A percentile compares a stretch with the other conserved stretches of the same genome.
These are phyloP conservation scores for Rosalia funebris DNA, from an alignment of 2,888 invertebrate genomes.

Conservation along the genomic window DNA sequence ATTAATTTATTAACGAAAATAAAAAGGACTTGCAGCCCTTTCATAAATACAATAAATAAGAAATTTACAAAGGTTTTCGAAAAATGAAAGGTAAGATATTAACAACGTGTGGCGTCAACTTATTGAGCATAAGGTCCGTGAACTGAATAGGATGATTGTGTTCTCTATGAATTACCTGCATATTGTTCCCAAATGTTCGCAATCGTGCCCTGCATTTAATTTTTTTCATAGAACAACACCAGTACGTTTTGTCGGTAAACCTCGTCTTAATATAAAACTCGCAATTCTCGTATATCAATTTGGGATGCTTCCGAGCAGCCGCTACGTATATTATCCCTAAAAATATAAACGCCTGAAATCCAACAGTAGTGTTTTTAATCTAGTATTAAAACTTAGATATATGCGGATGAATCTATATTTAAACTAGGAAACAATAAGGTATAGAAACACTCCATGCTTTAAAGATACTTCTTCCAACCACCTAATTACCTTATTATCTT, in stretches of 20 bases:
- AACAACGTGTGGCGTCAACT: constrained; percentile 4
- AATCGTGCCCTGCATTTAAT: constrained; percentile 14
- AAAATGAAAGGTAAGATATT: neutral
- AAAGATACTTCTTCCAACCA: no score
- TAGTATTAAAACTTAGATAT: no score
- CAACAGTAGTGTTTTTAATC: no score
- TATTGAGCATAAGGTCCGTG: neutral
- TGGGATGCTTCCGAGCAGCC: constrained; percentile 21
- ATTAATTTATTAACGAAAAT: no score
- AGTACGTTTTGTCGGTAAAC: constrained; percentile 15
- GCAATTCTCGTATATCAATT: constrained; percentile 22
- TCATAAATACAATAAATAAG: no score
- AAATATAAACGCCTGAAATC: constrained; percentile 6
- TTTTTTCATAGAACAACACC: constrained; percentile 15
- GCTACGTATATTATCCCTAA: constrained; percentile 25
- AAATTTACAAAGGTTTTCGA: neutral
- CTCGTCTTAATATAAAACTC: constrained; percentile 20
- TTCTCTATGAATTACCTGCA: constrained; percentile 10
- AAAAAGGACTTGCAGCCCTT: no score
- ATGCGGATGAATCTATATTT: no score
- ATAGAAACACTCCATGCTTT: no score
- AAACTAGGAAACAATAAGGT: no score
- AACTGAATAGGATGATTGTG: constrained; percentile 6
- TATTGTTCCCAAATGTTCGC: constrained; percentile 5
- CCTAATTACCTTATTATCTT: no score